Percentiles rank a stretch among this genome's conserved stretches.
These are phyloP conservation scores for Gambelia wislizenii DNA, from an alignment of 2,797 vertebrate species.

Conservation along the genomic window DNA sequence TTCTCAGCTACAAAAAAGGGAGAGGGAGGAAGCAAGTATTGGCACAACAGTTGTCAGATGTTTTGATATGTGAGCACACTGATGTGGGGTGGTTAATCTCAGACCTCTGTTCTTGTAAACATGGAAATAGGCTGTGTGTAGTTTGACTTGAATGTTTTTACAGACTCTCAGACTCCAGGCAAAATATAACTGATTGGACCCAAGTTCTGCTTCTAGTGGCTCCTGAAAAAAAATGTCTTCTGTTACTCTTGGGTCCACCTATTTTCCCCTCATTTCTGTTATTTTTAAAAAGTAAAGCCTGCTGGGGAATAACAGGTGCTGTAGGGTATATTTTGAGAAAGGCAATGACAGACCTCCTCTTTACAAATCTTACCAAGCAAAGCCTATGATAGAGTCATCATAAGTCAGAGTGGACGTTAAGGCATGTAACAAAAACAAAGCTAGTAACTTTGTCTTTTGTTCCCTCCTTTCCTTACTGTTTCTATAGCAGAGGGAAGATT, in stretches of 20 bases:
- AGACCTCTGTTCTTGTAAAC: not conserved
- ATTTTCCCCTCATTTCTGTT: not conserved
- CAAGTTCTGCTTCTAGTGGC: not conserved
- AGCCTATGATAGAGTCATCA: no score
- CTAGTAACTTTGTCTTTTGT: not conserved
- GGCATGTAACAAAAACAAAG: no score
- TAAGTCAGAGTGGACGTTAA: no score
- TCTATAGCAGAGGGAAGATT: not conserved
- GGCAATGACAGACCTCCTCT: no score
- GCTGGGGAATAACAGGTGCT: no score
- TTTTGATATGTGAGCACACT: not conserved
- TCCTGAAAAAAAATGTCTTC: not conserved
- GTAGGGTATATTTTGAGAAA: no score
- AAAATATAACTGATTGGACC: not conserved
- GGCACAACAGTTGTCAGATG: conserved; percentile 3
- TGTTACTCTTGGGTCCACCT: not conserved
- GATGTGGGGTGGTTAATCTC: conserved; percentile 7
- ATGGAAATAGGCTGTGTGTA: not conserved
- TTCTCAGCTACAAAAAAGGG: not conserved
- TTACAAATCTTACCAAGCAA: no score
- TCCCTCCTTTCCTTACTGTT: not conserved
- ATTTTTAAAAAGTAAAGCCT: no score
- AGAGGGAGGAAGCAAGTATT: not conserved
- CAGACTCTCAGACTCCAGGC: not conserved
- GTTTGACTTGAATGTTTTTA: not conserved